phyloP scores from a whole-genome alignment of 1,140 invertebrate genomes.

The Lerema accius region DNA sequence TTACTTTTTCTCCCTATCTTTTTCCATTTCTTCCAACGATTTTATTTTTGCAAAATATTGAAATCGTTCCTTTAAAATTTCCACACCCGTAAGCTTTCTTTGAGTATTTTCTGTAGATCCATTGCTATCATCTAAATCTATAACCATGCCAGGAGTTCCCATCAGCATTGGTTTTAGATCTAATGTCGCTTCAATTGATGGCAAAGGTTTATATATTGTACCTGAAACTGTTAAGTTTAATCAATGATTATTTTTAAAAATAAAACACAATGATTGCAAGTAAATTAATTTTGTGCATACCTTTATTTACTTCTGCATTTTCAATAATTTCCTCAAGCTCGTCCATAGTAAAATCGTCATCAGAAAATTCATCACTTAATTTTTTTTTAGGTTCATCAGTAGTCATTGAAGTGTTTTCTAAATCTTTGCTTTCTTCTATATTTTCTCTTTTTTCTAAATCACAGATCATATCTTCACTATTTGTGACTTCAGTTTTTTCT shows the following conservation, averaged over 20 bases:
- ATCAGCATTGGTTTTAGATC: conserved; percentile 78
- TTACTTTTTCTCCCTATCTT: conserved; percentile 77
- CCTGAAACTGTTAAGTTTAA: conserved; percentile 36
- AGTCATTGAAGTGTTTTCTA: conserved; percentile 17
- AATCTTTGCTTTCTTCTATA: conserved; percentile 21
- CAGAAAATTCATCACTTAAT: conserved; percentile 50
- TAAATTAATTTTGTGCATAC: conserved; percentile 38
- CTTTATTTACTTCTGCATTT: conserved; percentile 54
- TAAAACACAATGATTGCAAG: conserved; percentile 2
- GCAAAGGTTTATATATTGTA: conserved; percentile 7
- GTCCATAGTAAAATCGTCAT: conserved; percentile 63
- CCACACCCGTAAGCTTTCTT: conserved; percentile 81
- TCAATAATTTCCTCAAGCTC: conserved; percentile 67
- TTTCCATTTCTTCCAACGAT: conserved; percentile 73
- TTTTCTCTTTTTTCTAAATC: conserved; percentile 6
- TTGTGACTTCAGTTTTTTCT: conserved; percentile 46
- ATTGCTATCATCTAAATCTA: conserved; percentile 81
- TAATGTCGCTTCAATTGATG: conserved; percentile 16
- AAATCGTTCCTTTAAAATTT: conserved; percentile 85
- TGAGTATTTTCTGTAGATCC: conserved; percentile 35
- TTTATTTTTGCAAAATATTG: conserved; percentile 83
- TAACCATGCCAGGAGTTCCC: conserved; percentile 83
- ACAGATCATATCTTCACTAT: conserved; percentile 10
- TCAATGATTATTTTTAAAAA: background rate
- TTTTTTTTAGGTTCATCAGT: conserved; percentile 36